phyloP scores from a whole-genome alignment of 1,140 invertebrate species.

The Heterodera carotae region DNA sequence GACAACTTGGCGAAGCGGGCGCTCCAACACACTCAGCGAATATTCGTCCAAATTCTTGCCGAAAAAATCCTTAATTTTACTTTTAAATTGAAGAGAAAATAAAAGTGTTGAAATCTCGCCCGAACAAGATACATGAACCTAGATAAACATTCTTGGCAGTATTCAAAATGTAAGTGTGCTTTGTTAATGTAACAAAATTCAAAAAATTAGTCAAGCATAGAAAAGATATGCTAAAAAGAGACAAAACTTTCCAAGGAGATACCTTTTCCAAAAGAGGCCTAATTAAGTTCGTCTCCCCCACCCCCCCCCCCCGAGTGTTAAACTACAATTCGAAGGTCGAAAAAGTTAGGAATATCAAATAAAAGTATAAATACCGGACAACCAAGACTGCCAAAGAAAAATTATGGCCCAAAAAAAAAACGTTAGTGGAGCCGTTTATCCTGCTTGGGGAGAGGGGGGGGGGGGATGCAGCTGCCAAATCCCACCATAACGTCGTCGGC shows the following conservation, averaged over 20 bases:
- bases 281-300: too few relatives aligned
- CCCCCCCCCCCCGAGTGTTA: too few relatives aligned
- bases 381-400: too few relatives aligned
- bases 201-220: too few relatives aligned
- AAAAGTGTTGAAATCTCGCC: not conserved
- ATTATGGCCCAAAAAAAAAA: not conserved
- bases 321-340: too few relatives aligned
- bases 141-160: not conserved
- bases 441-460: not conserved
- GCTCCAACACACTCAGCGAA: constrained; percentile 21
- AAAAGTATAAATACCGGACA: too few relatives aligned
- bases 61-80: constrained; percentile 31
- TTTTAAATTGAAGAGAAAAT: not conserved
- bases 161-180: too few relatives aligned
- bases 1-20: constrained; percentile 32
- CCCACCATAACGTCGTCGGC: constrained; percentile 33
- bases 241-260: too few relatives aligned
- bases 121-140: not conserved
- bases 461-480: not conserved
- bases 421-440: not conserved
- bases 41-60: constrained; percentile 31
- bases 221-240: too few relatives aligned
- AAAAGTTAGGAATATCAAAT: too few relatives aligned
- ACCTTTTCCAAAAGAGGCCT: too few relatives aligned
- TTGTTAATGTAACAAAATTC: too few relatives aligned